phyloP scores from a whole-genome alignment of 2,797 vertebrate species.

The Xiphorhynchus erythropygius region DNA sequence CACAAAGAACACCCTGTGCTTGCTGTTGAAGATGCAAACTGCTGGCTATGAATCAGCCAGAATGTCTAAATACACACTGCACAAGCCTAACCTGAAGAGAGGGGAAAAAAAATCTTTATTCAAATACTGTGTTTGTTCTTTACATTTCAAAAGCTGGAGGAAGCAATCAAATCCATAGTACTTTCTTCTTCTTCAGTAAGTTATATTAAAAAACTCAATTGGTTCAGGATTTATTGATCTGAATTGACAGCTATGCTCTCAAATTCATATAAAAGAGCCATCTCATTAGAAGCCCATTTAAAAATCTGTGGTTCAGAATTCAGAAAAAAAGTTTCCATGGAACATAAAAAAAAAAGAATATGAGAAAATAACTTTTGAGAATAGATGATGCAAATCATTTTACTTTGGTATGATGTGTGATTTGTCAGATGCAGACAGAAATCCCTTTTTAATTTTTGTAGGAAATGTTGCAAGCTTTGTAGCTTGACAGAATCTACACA shows the following conservation, averaged over 20 bases:
- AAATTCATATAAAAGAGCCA: constrained; percentile 72
- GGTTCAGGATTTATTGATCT: constrained; percentile 74
- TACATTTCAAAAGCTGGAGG: constrained; percentile 64
- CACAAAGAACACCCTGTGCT: constrained; percentile 32
- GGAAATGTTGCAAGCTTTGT: neutral
- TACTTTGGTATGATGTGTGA: neutral
- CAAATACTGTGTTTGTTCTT: constrained; percentile 53
- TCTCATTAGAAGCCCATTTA: constrained; percentile 65
- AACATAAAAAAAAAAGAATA: neutral
- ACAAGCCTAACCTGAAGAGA: constrained; percentile 2
- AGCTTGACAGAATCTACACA: neutral
- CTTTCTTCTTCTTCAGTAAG: constrained; percentile 57
- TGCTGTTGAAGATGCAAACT: constrained; percentile 52
- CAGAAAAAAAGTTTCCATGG: constrained; percentile 15
- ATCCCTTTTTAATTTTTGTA: neutral
- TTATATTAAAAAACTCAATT: constrained; percentile 66
- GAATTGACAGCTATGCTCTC: constrained; percentile 69
- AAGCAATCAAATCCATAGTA: constrained; percentile 66
- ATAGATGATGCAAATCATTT: neutral
- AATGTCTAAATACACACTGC: constrained; percentile 36
- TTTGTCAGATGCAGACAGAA: constrained; percentile 8
- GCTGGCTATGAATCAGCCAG: constrained; percentile 34
- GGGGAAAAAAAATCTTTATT: constrained; percentile 18
- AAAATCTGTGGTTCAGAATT: constrained; percentile 52
- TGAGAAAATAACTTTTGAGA: neutral